Evolutionary conservation across 2,797 vertebrate genomes (phyloP), one percentile per base, ranked within the genome.

Genomic region (Limosa lapponica): DNA sequence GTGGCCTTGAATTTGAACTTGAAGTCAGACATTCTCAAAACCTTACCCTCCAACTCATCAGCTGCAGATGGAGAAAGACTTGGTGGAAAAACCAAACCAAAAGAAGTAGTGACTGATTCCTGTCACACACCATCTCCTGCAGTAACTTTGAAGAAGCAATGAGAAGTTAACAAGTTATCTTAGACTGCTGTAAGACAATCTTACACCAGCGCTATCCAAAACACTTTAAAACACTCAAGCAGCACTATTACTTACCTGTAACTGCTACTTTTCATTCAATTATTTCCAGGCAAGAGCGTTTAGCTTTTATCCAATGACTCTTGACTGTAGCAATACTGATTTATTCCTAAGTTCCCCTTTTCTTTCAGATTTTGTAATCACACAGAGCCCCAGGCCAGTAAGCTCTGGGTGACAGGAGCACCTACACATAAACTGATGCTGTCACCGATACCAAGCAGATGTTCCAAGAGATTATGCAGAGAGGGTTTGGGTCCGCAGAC

Each of bases 331-430:
- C 58, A 46, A 24, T 37, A 27, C 28, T 36, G 16, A 34, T 30
- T 43, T 43, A 51, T 16, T 46, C 28, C 14, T 3, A 37, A 43
- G 13, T 11, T 23, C 70, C 37, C 8, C n/a, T 57, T 43, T 25
- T 37, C 36, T 61, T 64, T 32, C 49, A 5, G 4, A 34, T 34
- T 23, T 28, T 1, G 0, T 43, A 28, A 32, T 17, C 9, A 16
- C 7, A 4, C 16, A 30, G 22, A 61, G 73, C 7, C 14, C 8
- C 30, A 13, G 36, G 48, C 16, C 10, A 17, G 41, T 28, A 2
- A 55, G 43, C 32, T 46, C n/a, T 14, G 4, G 3, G 0, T 32
- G 36, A 22, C 1, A 4, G 8, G 13, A 16, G n/a, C 1, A 6
- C 58, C 59, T 73, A 3, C 13, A 34, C 14, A 15, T 30, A 14